A percentile compares a stretch with the other conserved stretches of the same genome.
Evolutionary conservation across 1,140 invertebrate species (phyloP).

Genomic region (Lordiphosa mommai): DNA sequence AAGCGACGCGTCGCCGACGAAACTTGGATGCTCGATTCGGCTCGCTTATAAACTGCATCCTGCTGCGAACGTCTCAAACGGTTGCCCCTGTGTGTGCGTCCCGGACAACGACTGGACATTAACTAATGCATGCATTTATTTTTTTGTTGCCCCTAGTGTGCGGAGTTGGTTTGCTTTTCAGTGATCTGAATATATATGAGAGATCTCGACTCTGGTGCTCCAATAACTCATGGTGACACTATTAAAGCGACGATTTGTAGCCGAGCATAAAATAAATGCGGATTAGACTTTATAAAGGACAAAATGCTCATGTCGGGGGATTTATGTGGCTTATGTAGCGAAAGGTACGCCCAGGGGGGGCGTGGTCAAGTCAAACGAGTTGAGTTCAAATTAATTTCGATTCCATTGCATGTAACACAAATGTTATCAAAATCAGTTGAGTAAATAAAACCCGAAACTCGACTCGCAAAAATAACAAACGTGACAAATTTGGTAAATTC

Average conservation of each 20-base stretch:
- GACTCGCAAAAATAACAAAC: constrained; percentile 74
- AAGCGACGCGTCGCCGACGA: constrained; percentile 52
- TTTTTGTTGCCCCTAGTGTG: constrained; percentile 46
- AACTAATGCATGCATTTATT: constrained; percentile 77
- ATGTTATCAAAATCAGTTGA: constrained; percentile 80
- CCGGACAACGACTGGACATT: constrained; percentile 65
- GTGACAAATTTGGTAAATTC: constrained; percentile 79
- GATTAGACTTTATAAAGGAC: constrained; percentile 80
- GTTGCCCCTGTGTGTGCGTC: constrained; percentile 27
- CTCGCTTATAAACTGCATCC: constrained; percentile 75
- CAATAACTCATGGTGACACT: constrained; percentile 79
- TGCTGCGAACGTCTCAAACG: constrained; percentile 60
- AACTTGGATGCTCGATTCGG: constrained; percentile 58
- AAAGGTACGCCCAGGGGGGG: neutral
- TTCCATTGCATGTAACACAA: constrained; percentile 73
- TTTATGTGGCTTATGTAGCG: constrained; percentile 50
- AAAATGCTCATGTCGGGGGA: constrained; percentile 75
- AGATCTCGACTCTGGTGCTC: constrained; percentile 28
- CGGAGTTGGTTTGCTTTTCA: constrained; percentile 11
- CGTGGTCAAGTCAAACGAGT: constrained; percentile 3
- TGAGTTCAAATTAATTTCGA: constrained; percentile 44
- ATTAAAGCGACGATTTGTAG: constrained; percentile 80
- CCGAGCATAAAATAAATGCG: constrained; percentile 79
- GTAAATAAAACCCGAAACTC: constrained; percentile 70
- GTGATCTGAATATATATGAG: neutral